phyloP scores from a whole-genome alignment of 2,888 invertebrate species.

The Heliconius cydno region DNA sequence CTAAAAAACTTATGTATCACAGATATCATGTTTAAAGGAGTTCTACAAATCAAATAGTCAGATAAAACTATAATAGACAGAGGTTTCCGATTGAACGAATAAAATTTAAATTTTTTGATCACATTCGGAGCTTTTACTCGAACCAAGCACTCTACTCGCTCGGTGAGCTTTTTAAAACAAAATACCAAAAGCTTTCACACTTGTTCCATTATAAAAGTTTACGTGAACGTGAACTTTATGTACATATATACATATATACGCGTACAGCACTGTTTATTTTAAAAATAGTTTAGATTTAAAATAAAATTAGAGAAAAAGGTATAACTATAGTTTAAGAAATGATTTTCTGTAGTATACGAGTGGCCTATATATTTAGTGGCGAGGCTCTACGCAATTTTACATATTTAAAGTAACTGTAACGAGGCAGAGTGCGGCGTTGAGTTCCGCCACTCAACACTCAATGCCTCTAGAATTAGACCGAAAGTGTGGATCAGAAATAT shows the following conservation, averaged over 20 bases:
- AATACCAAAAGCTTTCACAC: conserved; percentile 23
- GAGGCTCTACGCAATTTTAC: too few species aligned
- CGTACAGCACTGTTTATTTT: too few species aligned
- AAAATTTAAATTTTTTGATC: conserved; percentile 22
- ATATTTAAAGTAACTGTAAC: too few species aligned
- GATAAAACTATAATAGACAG: background rate
- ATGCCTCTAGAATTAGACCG: too few species aligned
- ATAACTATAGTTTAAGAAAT: too few species aligned
- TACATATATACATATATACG: background rate
- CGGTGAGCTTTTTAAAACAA: conserved; percentile 19
- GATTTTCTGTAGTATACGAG: too few species aligned
- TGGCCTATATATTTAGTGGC: too few species aligned
- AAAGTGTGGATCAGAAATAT: too few species aligned
- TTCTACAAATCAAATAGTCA: background rate
- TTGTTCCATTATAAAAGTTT: background rate
- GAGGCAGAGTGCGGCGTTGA: too few species aligned
- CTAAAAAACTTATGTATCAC: background rate
- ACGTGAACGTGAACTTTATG: background rate
- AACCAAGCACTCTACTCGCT: background rate
- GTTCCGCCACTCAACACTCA: too few species aligned
- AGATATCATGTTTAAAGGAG: background rate
- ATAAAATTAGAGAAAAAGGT: too few species aligned
- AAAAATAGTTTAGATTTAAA: too few species aligned
- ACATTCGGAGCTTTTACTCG: conserved; percentile 12
- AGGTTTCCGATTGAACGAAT: conserved; percentile 12